Evolutionary conservation across 2,113 vertebrate genomes (phyloP), one percentile per base, ranked within the genome.

Genomic region (Phycodurus eques): DNA sequence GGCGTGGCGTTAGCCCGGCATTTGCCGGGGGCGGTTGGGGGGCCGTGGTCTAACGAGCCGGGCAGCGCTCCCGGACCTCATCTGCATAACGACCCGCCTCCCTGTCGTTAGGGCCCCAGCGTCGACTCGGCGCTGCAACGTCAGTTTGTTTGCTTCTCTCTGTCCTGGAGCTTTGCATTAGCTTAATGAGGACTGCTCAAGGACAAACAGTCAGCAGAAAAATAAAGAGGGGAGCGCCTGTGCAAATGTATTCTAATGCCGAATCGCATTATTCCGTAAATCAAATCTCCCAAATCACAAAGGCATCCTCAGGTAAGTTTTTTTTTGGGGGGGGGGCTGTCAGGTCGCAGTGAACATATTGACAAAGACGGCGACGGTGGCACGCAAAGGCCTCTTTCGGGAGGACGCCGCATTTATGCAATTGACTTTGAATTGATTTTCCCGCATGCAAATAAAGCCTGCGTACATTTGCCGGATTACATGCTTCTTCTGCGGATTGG

Each of bases 121-220:
- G 88, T 89, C 88, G 90, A 84, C 87, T 88, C 89, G 81, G 88
- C 68, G 72, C 87, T 90, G 88, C 87, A 85, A 86, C 89, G 95
- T 95, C 96, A 95, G 95, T 97, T 66, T 96, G 95, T 98, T 96
- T 96, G 95, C 94, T 95, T 89, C 95, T 95, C 96, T 96, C 95
- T 93, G 95, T 96, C 89, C 97, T 97, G 95, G 97, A 98, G 96
- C 95, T 97, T 96, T 98, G 97, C 97, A 99, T 99, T 98, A 98
- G 96, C 96, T 95, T 99, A 99, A 99, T 98, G 96, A 99, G 96
- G 95, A 96, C 96, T 96, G 94, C 96, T 95, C 95, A 98, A 99
- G 96, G 97, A 96, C 96, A 95, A 98, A 95, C 96, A 98, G 96
- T 98, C 96, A 98, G 96, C 96, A 98, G 94, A 96, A 91, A 97